Percentiles rank a stretch among this genome's conserved stretches.
phyloP scores from a whole-genome alignment of 2,888 invertebrate species.

The Macrophya annulata region DNA sequence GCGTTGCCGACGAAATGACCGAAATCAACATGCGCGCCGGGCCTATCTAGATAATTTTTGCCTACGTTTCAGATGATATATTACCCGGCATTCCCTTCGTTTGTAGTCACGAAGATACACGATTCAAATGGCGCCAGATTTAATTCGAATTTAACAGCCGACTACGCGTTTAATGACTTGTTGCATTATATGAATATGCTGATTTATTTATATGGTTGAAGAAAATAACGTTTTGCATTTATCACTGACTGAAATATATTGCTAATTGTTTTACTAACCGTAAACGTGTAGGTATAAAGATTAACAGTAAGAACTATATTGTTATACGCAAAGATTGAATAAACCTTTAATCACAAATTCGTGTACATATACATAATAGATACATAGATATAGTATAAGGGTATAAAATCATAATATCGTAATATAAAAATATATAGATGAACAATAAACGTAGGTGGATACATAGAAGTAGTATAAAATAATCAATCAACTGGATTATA shows the following conservation, averaged over 20 bases:
- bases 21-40: constrained; percentile 68
- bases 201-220: not conserved
- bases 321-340: constrained; percentile 2
- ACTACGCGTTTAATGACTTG: not conserved
- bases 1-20: constrained; percentile 70
- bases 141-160: not conserved
- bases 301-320: not conserved
- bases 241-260: not conserved
- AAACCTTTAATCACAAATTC: constrained; percentile 65
- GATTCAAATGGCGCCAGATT: constrained; percentile 30
- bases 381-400: constrained; percentile 32
- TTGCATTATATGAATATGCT: not conserved
- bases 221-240: not conserved
- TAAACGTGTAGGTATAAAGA: not conserved
- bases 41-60: constrained; percentile 65
- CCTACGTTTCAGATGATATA: constrained; percentile 22
- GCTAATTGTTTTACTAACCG: not conserved
- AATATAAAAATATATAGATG: constrained; percentile 30
- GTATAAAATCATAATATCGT: constrained; percentile 20
- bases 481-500: constrained; percentile 15
- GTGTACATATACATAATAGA: constrained; percentile 54
- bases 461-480: constrained; percentile 34
- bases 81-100: constrained; percentile 16
- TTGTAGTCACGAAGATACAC: not conserved
- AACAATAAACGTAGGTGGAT: not conserved